phyloP scores from a whole-genome alignment of 2,888 invertebrate genomes.

The Rotaria macrura region DNA sequence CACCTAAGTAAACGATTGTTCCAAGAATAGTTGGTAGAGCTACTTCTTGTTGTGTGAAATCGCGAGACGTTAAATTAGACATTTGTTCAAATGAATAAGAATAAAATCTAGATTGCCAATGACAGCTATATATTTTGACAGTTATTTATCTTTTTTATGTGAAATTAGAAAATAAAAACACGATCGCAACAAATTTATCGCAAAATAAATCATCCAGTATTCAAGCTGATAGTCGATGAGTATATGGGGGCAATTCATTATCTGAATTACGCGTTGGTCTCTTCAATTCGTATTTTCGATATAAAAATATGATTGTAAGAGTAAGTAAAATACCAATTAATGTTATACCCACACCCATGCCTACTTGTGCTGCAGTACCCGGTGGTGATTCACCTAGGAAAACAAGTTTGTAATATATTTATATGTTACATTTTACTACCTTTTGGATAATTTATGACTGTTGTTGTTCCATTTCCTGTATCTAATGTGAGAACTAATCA shows the following conservation, averaged over 20 bases:
- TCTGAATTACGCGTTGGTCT: background rate
- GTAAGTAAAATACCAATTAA: background rate
- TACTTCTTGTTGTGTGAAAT: background rate
- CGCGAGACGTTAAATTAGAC: background rate
- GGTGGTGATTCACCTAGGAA: background rate
- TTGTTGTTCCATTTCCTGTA: background rate
- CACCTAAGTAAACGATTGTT: background rate
- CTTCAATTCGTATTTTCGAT: background rate
- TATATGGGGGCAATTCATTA: background rate
- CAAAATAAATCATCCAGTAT: background rate
- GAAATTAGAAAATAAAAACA: background rate
- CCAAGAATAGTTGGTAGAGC: background rate
- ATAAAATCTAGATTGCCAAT: background rate
- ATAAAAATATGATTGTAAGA: background rate
- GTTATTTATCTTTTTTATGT: too few relatives aligned
- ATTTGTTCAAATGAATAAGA: background rate
- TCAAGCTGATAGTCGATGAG: background rate
- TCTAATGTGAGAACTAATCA: background rate
- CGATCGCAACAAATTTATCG: background rate
- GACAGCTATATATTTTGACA: background rate
- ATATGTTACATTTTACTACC: background rate
- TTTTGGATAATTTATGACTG: background rate
- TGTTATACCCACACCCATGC: background rate
- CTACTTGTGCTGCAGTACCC: background rate
- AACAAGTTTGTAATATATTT: background rate